A percentile compares a stretch with the other conserved stretches of the same genome.
These are phyloP conservation scores for Lordiphosa collinella DNA, from an alignment of 1,140 invertebrate species.

Conservation along the genomic window DNA sequence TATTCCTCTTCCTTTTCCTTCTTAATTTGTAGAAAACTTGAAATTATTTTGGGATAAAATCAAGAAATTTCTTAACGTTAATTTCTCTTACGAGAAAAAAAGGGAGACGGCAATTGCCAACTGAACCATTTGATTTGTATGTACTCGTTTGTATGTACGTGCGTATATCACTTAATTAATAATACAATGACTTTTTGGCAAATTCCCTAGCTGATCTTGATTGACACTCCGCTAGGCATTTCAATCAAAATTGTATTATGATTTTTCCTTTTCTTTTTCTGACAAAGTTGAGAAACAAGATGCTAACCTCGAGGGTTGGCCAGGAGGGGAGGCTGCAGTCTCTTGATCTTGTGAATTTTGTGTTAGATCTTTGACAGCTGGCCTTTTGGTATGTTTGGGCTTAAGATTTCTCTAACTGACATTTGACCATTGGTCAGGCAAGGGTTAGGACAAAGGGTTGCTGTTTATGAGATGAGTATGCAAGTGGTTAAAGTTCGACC, in stretches of 20 bases:
- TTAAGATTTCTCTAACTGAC: conserved; percentile 37
- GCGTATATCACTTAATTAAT: conserved; percentile 40
- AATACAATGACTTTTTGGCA: conserved; percentile 36
- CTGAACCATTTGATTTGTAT: conserved; percentile 62
- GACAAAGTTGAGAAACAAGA: conserved; percentile 74
- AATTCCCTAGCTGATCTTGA: conserved; percentile 37
- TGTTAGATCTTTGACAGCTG: conserved; percentile 41
- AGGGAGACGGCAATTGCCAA: conserved; percentile 21
- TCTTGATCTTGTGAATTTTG: conserved; percentile 29
- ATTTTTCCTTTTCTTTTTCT: conserved; percentile 14
- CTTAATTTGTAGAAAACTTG: conserved; percentile 53
- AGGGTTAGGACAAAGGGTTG: conserved; percentile 40
- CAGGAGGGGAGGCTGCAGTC: conserved; percentile 26
- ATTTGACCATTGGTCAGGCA: conserved; percentile 64
- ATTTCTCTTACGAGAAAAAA: conserved; percentile 10
- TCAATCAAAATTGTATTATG: conserved; percentile 67
- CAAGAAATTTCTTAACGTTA: conserved; percentile 42
- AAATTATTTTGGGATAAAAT: conserved; percentile 53
- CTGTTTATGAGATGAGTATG: conserved; percentile 14
- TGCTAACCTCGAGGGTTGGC: conserved; percentile 45
- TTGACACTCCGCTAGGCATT: conserved; percentile 63
- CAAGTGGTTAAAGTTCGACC: conserved; percentile 17
- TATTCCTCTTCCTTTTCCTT: conserved; percentile 12
- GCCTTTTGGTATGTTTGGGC: conserved; percentile 1
- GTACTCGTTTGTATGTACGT: background rate